Base-by-base conservation (phyloP, 2,888 invertebrate species). In the Alsophila aescularia region DNA sequence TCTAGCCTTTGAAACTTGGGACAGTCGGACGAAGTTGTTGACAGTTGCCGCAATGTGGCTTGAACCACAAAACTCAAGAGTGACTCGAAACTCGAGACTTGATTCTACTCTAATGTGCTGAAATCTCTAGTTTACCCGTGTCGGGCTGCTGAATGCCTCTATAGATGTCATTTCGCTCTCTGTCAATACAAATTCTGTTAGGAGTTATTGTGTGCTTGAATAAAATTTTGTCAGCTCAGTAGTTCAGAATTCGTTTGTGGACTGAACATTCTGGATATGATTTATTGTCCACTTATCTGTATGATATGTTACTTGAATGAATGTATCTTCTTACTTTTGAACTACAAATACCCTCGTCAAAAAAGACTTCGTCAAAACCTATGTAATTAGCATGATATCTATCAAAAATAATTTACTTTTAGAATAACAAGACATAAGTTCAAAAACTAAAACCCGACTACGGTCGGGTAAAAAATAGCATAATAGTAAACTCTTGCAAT, bases 11-110 rank as follows among this genome's bases (percentile, higher is more conserved):
- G 60, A 37, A 62, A 58, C 57, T 59, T 57, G 56, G 43, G 59
- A 58, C 62, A 60, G 61, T 66, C 47, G 48, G 47, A 8, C 50
- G 31, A 50, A 66, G 62, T 68, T 68, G 52, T 31, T 44, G 57
- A 56, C 66, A 63, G 60, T 58, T 52, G 51, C 47, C 45, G 52
- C 44, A 41, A 61, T 59, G 59, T 65, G 60, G 59, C 45, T 41
- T 47, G 35, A 36, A 42, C 2, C 29, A 10, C 16, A 29, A 52
- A 44, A 47, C 29, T 61, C 40, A 36, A 50, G 36, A 40, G 29
- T 41, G n/a, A n/a, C n/a, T n/a, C 24, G 27, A n/a, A n/a, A n/a
- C n/a, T n/a, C n/a, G n/a, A n/a, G n/a, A n/a, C n/a, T n/a, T n/a
- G n/a, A 14, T 41, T 47, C 42, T 42, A 12, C 47, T 31, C 41